Evolutionary conservation across 1,140 invertebrate genomes (phyloP).

Genomic region (Papilio polytes): DNA sequence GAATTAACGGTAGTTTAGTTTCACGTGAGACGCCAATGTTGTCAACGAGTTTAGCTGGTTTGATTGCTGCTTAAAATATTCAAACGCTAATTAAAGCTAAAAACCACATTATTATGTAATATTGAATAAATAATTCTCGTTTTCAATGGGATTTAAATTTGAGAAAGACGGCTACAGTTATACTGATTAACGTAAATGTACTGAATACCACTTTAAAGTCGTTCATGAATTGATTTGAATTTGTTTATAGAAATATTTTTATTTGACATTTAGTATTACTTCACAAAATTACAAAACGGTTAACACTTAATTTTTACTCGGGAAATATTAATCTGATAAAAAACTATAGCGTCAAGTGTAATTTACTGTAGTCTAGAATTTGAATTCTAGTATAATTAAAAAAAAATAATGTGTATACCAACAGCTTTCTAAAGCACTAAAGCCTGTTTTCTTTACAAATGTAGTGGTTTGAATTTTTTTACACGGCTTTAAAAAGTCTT

Average conservation of each 20-base stretch:
- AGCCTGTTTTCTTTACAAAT: slow-evolving; percentile 1
- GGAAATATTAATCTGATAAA: neutral
- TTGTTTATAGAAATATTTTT: neutral
- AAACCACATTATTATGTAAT: slow-evolving; percentile 22
- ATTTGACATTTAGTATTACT: neutral
- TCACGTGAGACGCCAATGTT: neutral
- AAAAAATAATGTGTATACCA: neutral
- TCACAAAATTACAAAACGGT: neutral
- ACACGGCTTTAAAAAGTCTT: neutral
- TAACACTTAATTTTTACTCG: neutral
- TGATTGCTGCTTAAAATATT: neutral
- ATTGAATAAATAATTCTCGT: slow-evolving; percentile 4
- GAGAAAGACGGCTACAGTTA: neutral
- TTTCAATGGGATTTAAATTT: neutral
- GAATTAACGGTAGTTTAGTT: neutral
- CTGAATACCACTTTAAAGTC: neutral
- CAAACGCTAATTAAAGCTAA: neutral
- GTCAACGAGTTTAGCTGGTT: neutral
- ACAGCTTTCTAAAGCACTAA: neutral
- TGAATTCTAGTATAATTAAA: neutral
- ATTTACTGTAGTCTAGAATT: neutral
- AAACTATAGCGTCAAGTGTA: neutral
- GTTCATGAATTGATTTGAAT: slow-evolving; percentile 17
- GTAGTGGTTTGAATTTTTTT: neutral
- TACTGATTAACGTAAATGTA: neutral